These are phyloP conservation scores for Colletes gigas DNA, from an alignment of 1,140 invertebrate genomes.

Conservation along the genomic window DNA sequence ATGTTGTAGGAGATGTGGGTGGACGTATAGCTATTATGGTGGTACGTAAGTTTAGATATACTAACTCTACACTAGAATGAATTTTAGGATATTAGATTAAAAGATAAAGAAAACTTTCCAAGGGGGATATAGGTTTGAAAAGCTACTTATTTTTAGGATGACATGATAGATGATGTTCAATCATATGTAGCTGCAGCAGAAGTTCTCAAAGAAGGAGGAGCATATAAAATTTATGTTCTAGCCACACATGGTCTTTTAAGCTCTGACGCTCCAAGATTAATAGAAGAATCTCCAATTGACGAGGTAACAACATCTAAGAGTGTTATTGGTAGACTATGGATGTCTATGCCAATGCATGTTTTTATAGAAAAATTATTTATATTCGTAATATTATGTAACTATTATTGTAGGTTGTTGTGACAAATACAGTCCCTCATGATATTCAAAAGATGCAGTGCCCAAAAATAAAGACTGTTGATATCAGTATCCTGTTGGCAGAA, in stretches of 20 bases:
- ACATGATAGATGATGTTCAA: conserved; percentile 98
- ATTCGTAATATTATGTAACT: neutral
- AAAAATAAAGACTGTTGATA: conserved; percentile 99
- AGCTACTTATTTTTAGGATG: conserved; percentile 86
- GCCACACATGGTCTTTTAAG: conserved; percentile 98
- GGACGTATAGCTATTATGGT: conserved; percentile 99
- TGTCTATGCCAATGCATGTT: too few species aligned
- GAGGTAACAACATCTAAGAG: conserved; percentile 84
- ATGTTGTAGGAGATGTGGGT: conserved; percentile 98
- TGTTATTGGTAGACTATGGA: neutral
- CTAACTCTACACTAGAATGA: too few species aligned
- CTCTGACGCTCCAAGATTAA: conserved; percentile 96
- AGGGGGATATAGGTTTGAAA: neutral
- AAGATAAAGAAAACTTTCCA: neutral
- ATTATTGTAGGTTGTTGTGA: conserved; percentile 93
- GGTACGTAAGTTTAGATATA: conserved; percentile 83
- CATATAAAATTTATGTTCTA: conserved; percentile 99
- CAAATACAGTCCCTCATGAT: conserved; percentile 99
- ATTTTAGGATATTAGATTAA: too few species aligned
- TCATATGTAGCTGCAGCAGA: conserved; percentile 98
- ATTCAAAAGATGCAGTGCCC: conserved; percentile 99
- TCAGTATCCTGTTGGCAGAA: conserved; percentile 96
- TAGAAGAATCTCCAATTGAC: conserved; percentile 98
- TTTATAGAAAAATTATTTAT: too few species aligned
- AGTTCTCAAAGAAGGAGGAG: conserved; percentile 97